These are phyloP conservation scores for Machaerirhynchus nigripectus DNA, from an alignment of 2,113 vertebrate species.

Conservation along the genomic window DNA sequence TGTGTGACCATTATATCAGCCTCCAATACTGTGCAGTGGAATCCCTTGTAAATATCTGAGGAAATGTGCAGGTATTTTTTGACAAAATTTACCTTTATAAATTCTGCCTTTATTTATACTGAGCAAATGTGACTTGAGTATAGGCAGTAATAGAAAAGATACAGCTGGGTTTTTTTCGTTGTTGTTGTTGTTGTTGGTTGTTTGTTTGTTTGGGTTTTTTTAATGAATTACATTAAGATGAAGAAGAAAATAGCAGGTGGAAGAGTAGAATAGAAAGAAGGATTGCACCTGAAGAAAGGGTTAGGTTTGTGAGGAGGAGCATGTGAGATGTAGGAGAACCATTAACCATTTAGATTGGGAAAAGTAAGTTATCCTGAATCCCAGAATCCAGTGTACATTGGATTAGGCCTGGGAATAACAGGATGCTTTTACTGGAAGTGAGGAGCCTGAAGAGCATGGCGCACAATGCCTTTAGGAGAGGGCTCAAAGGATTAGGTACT, in stretches of 20 bases:
- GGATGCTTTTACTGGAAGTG: background rate
- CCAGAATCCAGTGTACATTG: background rate
- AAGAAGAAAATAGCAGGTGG: background rate
- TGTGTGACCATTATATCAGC: background rate
- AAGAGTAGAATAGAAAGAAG: background rate
- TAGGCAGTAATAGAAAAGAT: background rate
- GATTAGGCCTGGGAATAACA: background rate
- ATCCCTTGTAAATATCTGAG: background rate
- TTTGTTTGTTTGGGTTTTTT: background rate
- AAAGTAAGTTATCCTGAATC: background rate
- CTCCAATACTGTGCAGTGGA: background rate
- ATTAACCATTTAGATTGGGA: background rate
- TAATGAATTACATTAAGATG: background rate
- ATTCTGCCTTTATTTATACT: background rate
- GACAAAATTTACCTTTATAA: background rate
- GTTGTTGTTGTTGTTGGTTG: background rate
- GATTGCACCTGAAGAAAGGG: background rate
- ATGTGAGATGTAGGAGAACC: background rate
- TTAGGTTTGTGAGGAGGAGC: background rate
- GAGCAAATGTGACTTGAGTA: background rate
- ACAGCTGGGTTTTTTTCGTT: fast-evolving
- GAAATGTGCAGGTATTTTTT: background rate
- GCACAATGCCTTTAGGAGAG: background rate
- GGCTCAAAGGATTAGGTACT: background rate
- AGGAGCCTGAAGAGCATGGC: background rate